phyloP scores from a whole-genome alignment of 2,888 invertebrate genomes.

The Acronicta psi region DNA sequence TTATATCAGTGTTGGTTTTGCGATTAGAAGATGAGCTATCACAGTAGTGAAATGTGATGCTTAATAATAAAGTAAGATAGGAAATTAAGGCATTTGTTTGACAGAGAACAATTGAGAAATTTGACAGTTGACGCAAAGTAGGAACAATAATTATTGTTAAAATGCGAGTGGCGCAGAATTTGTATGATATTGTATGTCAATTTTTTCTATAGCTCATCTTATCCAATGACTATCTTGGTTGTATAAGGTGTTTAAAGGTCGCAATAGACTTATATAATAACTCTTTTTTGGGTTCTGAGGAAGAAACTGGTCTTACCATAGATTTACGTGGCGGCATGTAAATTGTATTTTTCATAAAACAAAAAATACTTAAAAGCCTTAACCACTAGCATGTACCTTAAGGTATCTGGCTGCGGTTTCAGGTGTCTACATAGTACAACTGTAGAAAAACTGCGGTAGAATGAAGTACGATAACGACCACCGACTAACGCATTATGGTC shows the following conservation, averaged over 20 bases:
- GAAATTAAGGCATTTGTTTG: conserved; percentile 3
- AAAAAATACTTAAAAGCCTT: conserved; percentile 42
- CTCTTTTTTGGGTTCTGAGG: too few species aligned
- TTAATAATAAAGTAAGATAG: not conserved
- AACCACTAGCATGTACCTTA: conserved; percentile 45
- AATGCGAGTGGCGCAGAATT: too few species aligned
- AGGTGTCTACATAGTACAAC: conserved; percentile 28
- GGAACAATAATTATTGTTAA: too few species aligned
- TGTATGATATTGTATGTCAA: too few species aligned
- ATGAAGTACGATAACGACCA: conserved; percentile 42
- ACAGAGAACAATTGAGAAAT: too few species aligned
- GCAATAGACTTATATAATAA: too few species aligned
- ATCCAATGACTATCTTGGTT: too few species aligned
- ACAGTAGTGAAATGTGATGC: conserved; percentile 19
- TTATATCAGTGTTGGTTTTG: conserved; percentile 47
- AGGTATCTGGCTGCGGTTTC: conserved; percentile 50
- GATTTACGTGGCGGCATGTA: conserved; percentile 26
- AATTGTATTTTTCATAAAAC: conserved; percentile 35
- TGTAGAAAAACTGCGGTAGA: conserved; percentile 47
- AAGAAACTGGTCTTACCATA: too few species aligned
- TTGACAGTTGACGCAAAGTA: too few species aligned
- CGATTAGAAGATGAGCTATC: conserved; percentile 25
- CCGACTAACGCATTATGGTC: conserved; percentile 22
- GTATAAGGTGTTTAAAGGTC: too few species aligned
- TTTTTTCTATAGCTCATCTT: too few species aligned